Evolutionary conservation across 2,797 vertebrate genomes (phyloP).

Genomic region (Mormyrops attenuatus): DNA sequence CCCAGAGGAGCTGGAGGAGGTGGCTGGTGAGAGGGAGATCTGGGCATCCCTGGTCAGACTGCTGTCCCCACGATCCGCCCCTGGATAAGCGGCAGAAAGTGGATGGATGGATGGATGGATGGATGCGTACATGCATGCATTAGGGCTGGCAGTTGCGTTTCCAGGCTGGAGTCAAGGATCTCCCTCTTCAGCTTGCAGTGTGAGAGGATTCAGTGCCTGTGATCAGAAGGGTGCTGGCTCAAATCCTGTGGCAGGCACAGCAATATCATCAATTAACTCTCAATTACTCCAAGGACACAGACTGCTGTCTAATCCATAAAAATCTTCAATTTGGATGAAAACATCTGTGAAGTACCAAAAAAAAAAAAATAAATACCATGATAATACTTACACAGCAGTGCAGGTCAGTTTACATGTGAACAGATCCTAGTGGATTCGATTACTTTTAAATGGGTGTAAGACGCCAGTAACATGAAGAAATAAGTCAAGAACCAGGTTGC

Average conservation of each 20-base stretch:
- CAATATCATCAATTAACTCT: not conserved
- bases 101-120: not conserved
- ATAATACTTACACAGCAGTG: not conserved
- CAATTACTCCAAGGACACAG: not conserved
- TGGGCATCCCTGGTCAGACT: not conserved
- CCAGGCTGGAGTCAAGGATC: not conserved
- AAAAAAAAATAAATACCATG: not conserved
- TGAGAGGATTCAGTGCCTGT: not conserved
- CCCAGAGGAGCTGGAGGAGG: not conserved
- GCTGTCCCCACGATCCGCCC: not conserved
- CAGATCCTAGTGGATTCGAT: not conserved
- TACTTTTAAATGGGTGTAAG: not conserved
- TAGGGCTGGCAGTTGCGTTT: not conserved
- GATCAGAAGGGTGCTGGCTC: not conserved
- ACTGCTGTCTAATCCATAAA: not conserved
- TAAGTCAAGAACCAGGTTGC: conserved; percentile 70
- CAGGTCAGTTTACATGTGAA: not conserved
- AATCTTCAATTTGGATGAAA: not conserved
- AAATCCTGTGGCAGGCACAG: not conserved
- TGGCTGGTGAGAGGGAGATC: not conserved
- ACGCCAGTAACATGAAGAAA: not conserved
- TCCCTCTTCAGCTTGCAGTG: not conserved
- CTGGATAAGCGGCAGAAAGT: not conserved
- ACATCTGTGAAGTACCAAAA: not conserved
- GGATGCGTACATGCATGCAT: not conserved